phyloP scores from a whole-genome alignment of 2,888 invertebrate genomes.

The Callosobruchus maculatus region DNA sequence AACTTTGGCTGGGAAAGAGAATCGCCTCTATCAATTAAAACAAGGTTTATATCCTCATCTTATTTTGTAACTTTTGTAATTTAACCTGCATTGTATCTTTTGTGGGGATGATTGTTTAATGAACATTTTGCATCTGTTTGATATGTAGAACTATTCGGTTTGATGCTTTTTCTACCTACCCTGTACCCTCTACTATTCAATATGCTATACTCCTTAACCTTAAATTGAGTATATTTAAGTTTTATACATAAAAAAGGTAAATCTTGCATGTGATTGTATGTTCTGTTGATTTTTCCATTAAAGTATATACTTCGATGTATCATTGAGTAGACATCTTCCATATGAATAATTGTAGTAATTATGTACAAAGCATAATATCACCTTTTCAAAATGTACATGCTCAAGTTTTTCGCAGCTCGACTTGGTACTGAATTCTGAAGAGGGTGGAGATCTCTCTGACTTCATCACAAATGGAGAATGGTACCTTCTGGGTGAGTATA shows the following conservation, averaged over 20 bases:
- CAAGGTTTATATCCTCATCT: too few relatives aligned
- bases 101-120: too few relatives aligned
- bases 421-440: constrained; percentile 90
- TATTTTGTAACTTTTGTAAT: too few relatives aligned
- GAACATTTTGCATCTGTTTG: too few relatives aligned
- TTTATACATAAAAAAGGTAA: background rate
- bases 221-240: background rate
- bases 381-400: constrained; percentile 36
- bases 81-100: too few relatives aligned
- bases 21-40: too few relatives aligned
- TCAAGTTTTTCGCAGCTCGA: constrained; percentile 71
- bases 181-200: background rate
- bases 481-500: constrained; percentile 90
- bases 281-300: too few relatives aligned
- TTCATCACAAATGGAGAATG: constrained; percentile 99
- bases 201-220: background rate
- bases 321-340: background rate
- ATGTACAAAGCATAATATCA: background rate
- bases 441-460: constrained; percentile 91
- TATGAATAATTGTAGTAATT: background rate
- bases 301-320: background rate
- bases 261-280: background rate
- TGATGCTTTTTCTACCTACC: background rate
- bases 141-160: background rate
- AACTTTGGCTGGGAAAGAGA: too few relatives aligned